Evolutionary conservation across 2,888 invertebrate species (phyloP).

Genomic region (Cataglyphis altisquamis): DNA sequence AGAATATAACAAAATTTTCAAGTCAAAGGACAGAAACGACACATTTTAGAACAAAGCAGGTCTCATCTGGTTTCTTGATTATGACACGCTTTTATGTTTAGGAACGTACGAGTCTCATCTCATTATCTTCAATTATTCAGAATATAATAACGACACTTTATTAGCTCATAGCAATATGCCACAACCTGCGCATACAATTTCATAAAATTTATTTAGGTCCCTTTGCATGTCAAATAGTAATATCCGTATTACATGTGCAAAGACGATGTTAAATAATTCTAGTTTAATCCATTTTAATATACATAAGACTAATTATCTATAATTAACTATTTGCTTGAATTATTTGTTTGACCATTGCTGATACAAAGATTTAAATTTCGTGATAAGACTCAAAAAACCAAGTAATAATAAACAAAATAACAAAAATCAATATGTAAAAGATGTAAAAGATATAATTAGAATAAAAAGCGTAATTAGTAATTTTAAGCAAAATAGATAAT

Average conservation of each 20-base stretch:
- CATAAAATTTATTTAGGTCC: slow-evolving; percentile 17
- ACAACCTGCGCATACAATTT: slow-evolving; percentile 18
- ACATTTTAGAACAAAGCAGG: background rate
- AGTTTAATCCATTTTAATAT: background rate
- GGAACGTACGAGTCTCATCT: background rate
- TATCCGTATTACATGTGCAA: background rate
- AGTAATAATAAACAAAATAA: background rate
- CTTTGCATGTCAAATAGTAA: background rate
- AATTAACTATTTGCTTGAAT: background rate
- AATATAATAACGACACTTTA: slow-evolving; percentile 43
- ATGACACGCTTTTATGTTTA: slow-evolving; percentile 35
- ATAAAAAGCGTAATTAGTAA: background rate
- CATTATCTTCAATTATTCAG: slow-evolving; percentile 28
- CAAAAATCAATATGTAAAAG: background rate
- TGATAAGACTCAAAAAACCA: background rate
- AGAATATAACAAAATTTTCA: background rate
- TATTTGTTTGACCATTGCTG: background rate
- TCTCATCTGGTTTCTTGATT: slow-evolving; percentile 24
- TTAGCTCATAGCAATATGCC: slow-evolving; percentile 34
- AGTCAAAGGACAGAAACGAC: background rate
- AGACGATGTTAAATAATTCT: slow-evolving; percentile 18
- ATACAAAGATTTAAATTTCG: background rate
- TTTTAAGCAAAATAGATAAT: background rate
- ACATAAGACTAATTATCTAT: background rate
- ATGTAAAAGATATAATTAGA: background rate